Base-by-base conservation (phyloP, 2,888 invertebrate species). In the Geotrupes spiniger region DNA sequence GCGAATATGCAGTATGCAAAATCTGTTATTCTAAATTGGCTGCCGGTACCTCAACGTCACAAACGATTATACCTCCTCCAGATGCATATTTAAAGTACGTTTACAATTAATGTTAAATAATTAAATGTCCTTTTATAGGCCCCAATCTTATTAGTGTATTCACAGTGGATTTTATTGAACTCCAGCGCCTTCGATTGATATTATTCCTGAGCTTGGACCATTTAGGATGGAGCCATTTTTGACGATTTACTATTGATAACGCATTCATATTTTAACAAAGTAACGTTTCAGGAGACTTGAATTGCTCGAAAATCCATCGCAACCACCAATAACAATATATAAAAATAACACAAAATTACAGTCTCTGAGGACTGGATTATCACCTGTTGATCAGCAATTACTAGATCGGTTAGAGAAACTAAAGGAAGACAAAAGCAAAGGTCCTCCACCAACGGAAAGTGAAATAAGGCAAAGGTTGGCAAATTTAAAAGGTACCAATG, bases 381-480 rank as follows among this genome's bases (percentile, higher is more conserved):
- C 77, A 48, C 68, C 74, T 2, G 75, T 69, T 33, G 84, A 86
- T 66, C 77, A 80, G 52, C 77, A 82, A 63, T 81, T 90, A 54
- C 74, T 79, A 1, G 80, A 84, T 54, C 79, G 88, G 48, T 71
- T 90, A 45, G 78, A 80, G 62, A 84, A 82, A 63, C 72, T 90
- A 26, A 87, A 84, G 68, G 78, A 79, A 51, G 77, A 77, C 10
- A 78, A 78, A 49, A 69, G 68, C 36, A 64, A 65, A 31, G 58
- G 64, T 8, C 74, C 79, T 29, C 63, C 75, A 21, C 78, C 81
- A 15, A 78, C 80, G 14, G 83, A 85, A 62, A 78, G 77, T 26
- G 86, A 89, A 63, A 76, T 89, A 53, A 78, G 80, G 50, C 70
- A 74, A 43, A 75, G 88, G 61, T 69, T 89, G 33, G 82, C 84